A percentile compares a stretch with the other conserved stretches of the same genome.
Conservation (phyloP, 1,140 invertebrate species). For the Lamellibrachia luymesi region DNA sequence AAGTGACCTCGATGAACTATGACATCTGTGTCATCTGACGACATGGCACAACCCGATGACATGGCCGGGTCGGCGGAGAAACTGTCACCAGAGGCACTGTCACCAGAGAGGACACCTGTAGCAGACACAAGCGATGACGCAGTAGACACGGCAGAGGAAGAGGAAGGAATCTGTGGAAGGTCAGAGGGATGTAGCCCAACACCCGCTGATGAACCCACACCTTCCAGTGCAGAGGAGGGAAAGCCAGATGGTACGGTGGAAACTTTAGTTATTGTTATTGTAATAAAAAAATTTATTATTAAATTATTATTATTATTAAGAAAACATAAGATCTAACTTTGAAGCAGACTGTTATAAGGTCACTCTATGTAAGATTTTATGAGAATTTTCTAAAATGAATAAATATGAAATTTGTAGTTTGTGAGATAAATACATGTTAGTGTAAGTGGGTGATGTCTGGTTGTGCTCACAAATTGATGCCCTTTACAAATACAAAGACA, state of each 20-base stretch:
- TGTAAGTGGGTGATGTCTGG: no score
- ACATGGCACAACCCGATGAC: not conserved
- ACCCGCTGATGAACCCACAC: not conserved
- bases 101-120: not conserved
- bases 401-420: no score
- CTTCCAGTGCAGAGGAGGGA: not conserved
- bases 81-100: not conserved
- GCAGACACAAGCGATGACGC: not conserved
- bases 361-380: no score
- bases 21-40: not conserved
- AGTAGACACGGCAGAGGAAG: not conserved
- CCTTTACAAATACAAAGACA: no score
- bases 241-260: not conserved
- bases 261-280: not conserved
- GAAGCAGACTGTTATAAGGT: no score
- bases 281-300: not conserved
- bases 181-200: not conserved
- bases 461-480: no score
- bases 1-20: not conserved
- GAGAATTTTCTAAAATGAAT: no score
- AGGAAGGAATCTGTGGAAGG: not conserved
- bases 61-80: not conserved
- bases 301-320: not conserved
- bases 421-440: no score
- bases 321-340: no score